Evolutionary conservation across 1,140 invertebrate species (phyloP), one percentile per base, ranked within the genome.

Genomic region (Drosophila willistoni): DNA sequence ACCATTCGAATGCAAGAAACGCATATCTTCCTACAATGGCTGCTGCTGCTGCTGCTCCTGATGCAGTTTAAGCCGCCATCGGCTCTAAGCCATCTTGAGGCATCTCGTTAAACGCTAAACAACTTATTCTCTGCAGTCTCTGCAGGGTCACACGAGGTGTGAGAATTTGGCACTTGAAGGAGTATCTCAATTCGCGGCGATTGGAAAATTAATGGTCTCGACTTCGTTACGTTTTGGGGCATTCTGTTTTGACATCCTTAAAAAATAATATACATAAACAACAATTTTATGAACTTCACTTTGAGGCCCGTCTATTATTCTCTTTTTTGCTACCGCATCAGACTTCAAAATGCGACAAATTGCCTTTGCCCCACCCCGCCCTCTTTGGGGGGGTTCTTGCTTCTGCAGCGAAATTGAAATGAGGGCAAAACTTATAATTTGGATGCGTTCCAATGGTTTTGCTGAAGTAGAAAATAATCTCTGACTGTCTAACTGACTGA

Each of bases 21-120:
- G 68, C 68, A 67, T 79, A 87, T 87, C 82, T 83, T 59, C 82
- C 79, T 59, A 42, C 67, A 73, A 51, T 51, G 19, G 9, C 17
- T 51, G 17, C 44, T 22, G 9, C 17, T 51, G 17, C 44, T 22
- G 44, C 44, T 51, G 9, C 34, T 29, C 29, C 29, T 36, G 65
- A 56, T 81, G 79, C 79, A 67, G 56, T 77, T 72, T 17, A 64
- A 22, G 36, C 17, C 44, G 54, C 68, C 72, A 82, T 83, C 79
- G 77, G 71, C 60, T 41, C 65, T 14, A 62, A 74, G 69, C 70
- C 64, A 72, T 61, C 60, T 77, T 59, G 51, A 64, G 64, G 73
- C 83, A 71, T 87, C 83, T 87, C 77, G 83, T 87, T 87, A 83
- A 83, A 62, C 73, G 76, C 84, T 80, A 79, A 87, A 87, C 86